These are phyloP conservation scores for Cyphomyrmex costatus DNA, from an alignment of 1,140 invertebrate species.

Conservation along the genomic window DNA sequence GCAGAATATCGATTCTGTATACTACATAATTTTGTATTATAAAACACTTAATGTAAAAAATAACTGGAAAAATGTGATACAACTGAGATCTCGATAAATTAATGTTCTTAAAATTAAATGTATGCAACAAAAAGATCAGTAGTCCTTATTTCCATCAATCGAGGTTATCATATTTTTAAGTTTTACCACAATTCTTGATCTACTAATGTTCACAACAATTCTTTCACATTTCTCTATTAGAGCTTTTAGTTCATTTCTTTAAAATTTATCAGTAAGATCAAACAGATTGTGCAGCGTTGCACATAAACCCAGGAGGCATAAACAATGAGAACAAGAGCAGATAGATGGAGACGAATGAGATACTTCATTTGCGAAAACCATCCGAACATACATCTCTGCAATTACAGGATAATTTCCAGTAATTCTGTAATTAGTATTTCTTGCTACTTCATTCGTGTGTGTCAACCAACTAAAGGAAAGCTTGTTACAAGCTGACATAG, in stretches of 20 bases:
- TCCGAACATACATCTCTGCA: neutral
- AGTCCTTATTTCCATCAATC: neutral
- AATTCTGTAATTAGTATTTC: constrained; percentile 53
- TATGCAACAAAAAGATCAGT: neutral
- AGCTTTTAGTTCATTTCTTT: neutral
- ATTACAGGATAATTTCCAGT: constrained; percentile 31
- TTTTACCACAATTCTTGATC: too few relatives aligned
- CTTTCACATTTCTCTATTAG: neutral
- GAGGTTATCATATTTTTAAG: neutral
- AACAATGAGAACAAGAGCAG: neutral
- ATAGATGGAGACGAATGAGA: neutral
- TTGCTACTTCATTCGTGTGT: neutral
- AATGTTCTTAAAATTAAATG: neutral
- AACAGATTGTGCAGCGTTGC: neutral
- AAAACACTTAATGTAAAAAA: neutral
- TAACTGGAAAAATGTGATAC: neutral
- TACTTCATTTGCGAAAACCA: constrained; percentile 29
- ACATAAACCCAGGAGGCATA: neutral
- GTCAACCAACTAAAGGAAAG: neutral
- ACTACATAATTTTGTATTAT: neutral
- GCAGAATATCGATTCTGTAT: neutral
- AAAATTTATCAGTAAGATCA: neutral
- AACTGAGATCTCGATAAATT: neutral
- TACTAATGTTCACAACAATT: neutral
- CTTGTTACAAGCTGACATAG: constrained; percentile 26